phyloP scores from a whole-genome alignment of 2,797 vertebrate species.

The Nyctalus aviator region DNA sequence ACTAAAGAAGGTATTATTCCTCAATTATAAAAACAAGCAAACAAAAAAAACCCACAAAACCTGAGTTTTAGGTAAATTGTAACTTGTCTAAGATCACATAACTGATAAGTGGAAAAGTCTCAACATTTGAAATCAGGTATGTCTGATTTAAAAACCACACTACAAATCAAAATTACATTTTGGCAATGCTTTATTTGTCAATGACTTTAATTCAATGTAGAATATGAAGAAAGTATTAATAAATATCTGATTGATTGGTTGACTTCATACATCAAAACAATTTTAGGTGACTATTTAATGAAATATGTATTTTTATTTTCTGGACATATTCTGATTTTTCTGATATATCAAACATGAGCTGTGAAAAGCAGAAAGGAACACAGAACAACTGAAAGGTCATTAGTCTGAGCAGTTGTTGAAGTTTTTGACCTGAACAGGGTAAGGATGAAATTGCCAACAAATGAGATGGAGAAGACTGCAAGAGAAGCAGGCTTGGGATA shows the following conservation, averaged over 20 bases:
- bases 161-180: conserved; percentile 5
- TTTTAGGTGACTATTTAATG: neutral
- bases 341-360: neutral
- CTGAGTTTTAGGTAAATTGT: conserved; percentile 13
- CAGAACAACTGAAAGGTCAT: neutral
- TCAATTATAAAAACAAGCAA: neutral
- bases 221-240: neutral
- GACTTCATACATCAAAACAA: neutral
- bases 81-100: neutral
- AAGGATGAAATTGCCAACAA: neutral
- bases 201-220: neutral
- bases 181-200: neutral
- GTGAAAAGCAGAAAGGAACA: neutral
- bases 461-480: neutral
- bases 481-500: neutral
- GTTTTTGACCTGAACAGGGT: neutral
- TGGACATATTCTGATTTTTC: neutral
- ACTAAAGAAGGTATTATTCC: neutral
- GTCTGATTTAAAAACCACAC: neutral
- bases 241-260: neutral
- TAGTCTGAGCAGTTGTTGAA: neutral
- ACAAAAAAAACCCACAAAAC: neutral
- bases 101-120: neutral
- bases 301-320: conserved; percentile 9
- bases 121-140: neutral